Evolutionary conservation across 2,797 vertebrate species (phyloP).

Genomic region (Notamacropus eugenii): DNA sequence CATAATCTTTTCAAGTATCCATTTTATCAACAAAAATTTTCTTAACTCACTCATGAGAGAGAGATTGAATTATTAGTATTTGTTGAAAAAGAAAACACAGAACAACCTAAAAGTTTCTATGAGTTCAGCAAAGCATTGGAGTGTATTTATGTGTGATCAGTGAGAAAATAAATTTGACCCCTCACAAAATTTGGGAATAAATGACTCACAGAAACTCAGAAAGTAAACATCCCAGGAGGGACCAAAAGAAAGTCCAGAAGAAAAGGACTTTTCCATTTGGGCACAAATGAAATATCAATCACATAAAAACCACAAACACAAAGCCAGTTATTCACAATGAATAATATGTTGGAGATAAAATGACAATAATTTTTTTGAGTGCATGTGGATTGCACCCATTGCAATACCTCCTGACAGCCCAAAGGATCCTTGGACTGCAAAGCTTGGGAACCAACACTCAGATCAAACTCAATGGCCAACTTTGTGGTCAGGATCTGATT

Average conservation of each 20-base stretch:
- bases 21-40: not conserved
- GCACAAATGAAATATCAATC: not conserved
- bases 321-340: not conserved
- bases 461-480: not conserved
- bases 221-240: not conserved
- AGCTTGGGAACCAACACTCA: not conserved
- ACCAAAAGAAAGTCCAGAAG: not conserved
- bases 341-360: not conserved
- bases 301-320: not conserved
- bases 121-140: not conserved
- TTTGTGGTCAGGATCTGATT: not conserved
- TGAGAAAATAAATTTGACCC: not conserved
- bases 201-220: not conserved
- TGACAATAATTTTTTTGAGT: not conserved
- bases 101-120: not conserved
- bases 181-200: not conserved
- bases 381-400: not conserved
- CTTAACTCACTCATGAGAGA: not conserved
- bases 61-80: not conserved
- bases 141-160: not conserved
- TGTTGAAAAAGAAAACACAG: not conserved
- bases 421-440: not conserved
- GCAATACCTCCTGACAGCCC: too few relatives aligned
- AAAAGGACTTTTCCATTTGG: not conserved
- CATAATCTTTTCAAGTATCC: not conserved